Evolutionary conservation across 2,113 vertebrate species (phyloP).

Genomic region (Cisticola juncidis): DNA sequence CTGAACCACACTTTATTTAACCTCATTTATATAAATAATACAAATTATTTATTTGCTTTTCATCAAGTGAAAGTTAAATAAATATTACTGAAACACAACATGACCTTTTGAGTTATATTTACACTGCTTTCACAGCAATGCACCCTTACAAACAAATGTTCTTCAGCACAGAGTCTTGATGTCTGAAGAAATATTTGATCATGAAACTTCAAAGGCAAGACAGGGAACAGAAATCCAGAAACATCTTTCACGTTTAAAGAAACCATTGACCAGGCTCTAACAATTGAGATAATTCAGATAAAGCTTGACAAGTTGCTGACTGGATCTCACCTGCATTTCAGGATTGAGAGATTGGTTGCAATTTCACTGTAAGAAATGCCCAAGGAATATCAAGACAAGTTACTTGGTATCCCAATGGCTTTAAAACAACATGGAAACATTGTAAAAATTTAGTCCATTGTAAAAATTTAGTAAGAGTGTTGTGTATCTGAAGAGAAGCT

Average conservation of each 20-base stretch:
- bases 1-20: conserved; percentile 26
- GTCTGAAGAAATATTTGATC: conserved; percentile 36
- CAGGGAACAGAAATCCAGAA: neutral
- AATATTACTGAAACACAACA: conserved; percentile 51
- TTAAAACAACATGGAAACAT: neutral
- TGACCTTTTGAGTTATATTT: conserved; percentile 54
- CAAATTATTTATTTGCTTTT: conserved; percentile 52
- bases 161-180: neutral
- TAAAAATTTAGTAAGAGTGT: neutral
- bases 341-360: neutral
- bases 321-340: neutral
- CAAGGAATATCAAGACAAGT: neutral
- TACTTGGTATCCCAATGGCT: neutral
- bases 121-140: neutral
- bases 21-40: conserved; percentile 54
- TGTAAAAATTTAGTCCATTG: neutral
- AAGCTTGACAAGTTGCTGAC: neutral
- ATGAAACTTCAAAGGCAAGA: conserved; percentile 8
- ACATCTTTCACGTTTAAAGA: neutral
- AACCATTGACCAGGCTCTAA: neutral
- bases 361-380: neutral
- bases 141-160: neutral
- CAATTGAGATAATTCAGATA: neutral
- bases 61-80: conserved; percentile 44
- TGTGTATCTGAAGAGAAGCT: neutral